Evolutionary conservation across 2,888 invertebrate genomes (phyloP).

Genomic region (Kuschelorhynchus macadamiae): DNA sequence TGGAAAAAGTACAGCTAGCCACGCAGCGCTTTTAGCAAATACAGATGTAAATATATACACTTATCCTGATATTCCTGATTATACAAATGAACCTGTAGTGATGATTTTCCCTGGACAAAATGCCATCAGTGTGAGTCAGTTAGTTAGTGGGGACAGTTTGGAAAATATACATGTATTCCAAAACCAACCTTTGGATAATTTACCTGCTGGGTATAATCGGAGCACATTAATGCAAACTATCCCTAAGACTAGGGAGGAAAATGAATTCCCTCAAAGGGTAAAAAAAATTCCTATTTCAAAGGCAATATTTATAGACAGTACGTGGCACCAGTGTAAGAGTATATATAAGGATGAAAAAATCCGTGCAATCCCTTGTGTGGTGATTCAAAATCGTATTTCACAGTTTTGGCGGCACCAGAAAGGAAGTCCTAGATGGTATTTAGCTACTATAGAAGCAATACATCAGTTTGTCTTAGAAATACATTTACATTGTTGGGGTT

Average conservation of each 20-base stretch:
- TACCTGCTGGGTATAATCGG: slow-evolving; percentile 76
- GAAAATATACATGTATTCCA: slow-evolving; percentile 54
- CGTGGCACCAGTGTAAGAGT: slow-evolving; percentile 92
- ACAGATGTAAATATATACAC: slow-evolving; percentile 86
- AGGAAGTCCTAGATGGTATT: slow-evolving; percentile 91
- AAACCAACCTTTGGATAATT: slow-evolving; percentile 61
- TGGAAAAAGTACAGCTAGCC: slow-evolving; percentile 96
- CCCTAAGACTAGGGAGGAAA: slow-evolving; percentile 62
- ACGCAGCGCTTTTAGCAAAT: slow-evolving; percentile 91
- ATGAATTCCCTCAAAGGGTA: slow-evolving; percentile 41
- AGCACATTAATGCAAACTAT: slow-evolving; percentile 75
- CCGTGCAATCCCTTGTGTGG: slow-evolving; percentile 81
- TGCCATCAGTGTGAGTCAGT: slow-evolving; percentile 75
- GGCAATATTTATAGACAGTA: slow-evolving; percentile 93
- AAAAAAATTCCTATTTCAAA: slow-evolving; percentile 76
- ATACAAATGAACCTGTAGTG: slow-evolving; percentile 78
- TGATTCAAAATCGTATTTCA: slow-evolving; percentile 85
- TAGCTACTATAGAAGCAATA: slow-evolving; percentile 94
- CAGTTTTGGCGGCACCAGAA: slow-evolving; percentile 97
- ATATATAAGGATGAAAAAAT: slow-evolving; percentile 87
- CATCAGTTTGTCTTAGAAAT: slow-evolving; percentile 90
- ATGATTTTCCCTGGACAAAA: slow-evolving; percentile 86
- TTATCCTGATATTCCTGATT: slow-evolving; percentile 91
- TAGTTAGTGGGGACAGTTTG: slow-evolving; percentile 71
- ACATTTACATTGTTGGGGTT: slow-evolving; percentile 82